Conservation (phyloP, 1,140 invertebrate species). For the Orius insidiosus region DNA sequence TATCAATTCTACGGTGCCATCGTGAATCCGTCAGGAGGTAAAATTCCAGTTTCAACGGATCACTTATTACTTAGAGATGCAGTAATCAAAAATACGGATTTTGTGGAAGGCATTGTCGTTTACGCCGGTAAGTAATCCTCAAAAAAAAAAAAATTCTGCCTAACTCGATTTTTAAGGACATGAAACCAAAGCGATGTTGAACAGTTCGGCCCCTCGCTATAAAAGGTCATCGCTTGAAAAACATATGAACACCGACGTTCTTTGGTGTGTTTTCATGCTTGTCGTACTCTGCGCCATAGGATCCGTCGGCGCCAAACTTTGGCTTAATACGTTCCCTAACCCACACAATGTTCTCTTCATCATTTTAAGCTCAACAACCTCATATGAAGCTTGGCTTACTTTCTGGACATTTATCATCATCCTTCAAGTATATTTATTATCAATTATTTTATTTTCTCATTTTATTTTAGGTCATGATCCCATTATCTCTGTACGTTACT, state of each 20-base stretch:
- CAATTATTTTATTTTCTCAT: constrained; percentile 2
- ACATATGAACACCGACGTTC: constrained; percentile 88
- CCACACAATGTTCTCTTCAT: constrained; percentile 40
- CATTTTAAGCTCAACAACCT: constrained; percentile 25
- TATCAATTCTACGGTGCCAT: constrained; percentile 87
- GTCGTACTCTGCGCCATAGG: constrained; percentile 79
- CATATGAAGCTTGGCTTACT: constrained; percentile 59
- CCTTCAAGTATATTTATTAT: constrained; percentile 48
- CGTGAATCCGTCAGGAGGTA: constrained; percentile 56
- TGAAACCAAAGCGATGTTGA: constrained; percentile 96
- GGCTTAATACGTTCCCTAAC: constrained; percentile 43
- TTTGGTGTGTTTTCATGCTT: constrained; percentile 91
- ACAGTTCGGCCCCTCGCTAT: constrained; percentile 88
- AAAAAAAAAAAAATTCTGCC: too few relatives aligned
- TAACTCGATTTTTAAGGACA: constrained; percentile 55
- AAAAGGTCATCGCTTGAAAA: constrained; percentile 86
- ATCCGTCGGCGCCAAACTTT: constrained; percentile 74
- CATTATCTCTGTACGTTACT: constrained; percentile 88
- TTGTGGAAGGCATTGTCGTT: constrained; percentile 89
- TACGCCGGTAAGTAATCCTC: constrained; percentile 61
- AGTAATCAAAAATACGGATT: constrained; percentile 83
- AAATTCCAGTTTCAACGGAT: constrained; percentile 75
- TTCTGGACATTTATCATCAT: constrained; percentile 95
- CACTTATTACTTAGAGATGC: constrained; percentile 93
- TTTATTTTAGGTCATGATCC: constrained; percentile 74